A percentile compares a stretch with the other conserved stretches of the same genome.
Evolutionary conservation across 2,797 vertebrate species (phyloP).

Genomic region (Chanos chanos): DNA sequence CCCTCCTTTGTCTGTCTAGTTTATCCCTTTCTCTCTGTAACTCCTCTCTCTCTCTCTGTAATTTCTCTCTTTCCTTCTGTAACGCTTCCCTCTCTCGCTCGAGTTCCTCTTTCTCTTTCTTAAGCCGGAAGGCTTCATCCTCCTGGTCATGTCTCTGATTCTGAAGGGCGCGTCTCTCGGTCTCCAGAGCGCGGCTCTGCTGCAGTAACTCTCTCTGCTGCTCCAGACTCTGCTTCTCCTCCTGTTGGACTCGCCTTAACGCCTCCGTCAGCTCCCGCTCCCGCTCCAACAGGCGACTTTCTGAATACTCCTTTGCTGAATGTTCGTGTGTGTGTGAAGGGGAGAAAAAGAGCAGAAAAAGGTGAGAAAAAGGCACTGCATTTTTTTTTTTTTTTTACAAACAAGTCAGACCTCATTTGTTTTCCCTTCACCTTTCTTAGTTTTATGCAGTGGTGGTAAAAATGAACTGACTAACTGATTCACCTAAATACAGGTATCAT

Average conservation of each 20-base stretch:
- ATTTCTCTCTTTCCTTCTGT: conserved; percentile 50
- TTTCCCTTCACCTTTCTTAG: no score
- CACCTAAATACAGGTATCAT: no score
- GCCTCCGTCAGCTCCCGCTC: conserved; percentile 67
- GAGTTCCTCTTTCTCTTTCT: conserved; percentile 57
- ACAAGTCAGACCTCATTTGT: no score
- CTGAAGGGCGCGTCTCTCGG: conserved; percentile 59
- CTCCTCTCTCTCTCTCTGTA: conserved; percentile 53
- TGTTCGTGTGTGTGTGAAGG: no score
- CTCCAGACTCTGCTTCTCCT: conserved; percentile 66
- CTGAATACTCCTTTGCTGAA: conserved; percentile 48
- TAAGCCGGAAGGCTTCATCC: conserved; percentile 59
- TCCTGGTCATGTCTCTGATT: conserved; percentile 60
- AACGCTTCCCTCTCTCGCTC: conserved; percentile 52
- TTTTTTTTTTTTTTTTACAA: no score
- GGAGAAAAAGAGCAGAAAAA: no score
- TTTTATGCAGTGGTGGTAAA: no score
- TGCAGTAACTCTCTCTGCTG: conserved; percentile 67
- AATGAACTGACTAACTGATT: no score
- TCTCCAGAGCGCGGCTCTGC: conserved; percentile 58
- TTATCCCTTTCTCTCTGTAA: conserved; percentile 19
- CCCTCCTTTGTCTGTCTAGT: conserved; percentile 43
- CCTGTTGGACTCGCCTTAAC: conserved; percentile 64
- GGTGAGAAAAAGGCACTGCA: no score
- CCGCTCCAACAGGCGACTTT: conserved; percentile 48